Percentiles rank a stretch among this genome's conserved stretches.
phyloP scores from a whole-genome alignment of 1,140 invertebrate genomes.

The Neodiprion lecontei region DNA sequence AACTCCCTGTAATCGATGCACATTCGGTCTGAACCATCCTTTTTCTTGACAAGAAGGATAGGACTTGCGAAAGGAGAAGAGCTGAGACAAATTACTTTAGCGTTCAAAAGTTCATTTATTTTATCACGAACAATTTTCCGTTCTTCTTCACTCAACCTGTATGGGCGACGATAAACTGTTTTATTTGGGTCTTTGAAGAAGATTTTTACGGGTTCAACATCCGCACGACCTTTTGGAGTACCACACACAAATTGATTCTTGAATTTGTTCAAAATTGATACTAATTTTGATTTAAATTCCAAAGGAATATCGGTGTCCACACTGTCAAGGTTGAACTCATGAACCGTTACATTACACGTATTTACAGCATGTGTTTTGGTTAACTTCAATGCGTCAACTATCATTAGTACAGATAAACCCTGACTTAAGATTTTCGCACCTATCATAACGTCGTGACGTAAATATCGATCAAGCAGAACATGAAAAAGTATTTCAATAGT shows the following conservation, averaged over 20 bases:
- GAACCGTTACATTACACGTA: neutral
- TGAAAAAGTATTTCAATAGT: neutral
- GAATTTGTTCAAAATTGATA: neutral
- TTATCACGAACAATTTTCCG: slow-evolving; percentile 24
- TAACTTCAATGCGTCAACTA: neutral
- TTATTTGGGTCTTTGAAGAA: slow-evolving; percentile 23
- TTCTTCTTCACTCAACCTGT: slow-evolving; percentile 20
- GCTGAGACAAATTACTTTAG: slow-evolving; percentile 34
- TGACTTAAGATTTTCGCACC: neutral
- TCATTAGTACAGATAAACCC: neutral
- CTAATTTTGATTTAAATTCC: neutral
- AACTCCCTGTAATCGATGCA: slow-evolving; percentile 55
- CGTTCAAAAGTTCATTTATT: slow-evolving; percentile 6
- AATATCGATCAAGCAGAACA: neutral
- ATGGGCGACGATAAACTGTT: slow-evolving; percentile 23
- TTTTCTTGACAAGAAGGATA: slow-evolving; percentile 53
- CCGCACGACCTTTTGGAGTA: neutral
- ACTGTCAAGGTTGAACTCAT: neutral
- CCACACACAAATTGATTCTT: neutral
- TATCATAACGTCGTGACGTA: neutral
- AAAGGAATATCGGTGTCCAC: neutral
- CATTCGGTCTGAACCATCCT: slow-evolving; percentile 46
- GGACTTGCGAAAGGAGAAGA: slow-evolving; percentile 45
- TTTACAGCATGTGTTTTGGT: neutral
- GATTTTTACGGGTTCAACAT: slow-evolving; percentile 18